Percentiles rank a stretch among this genome's conserved stretches.
Evolutionary conservation across 2,888 invertebrate genomes (phyloP).

Genomic region (Resseliella maxima): DNA sequence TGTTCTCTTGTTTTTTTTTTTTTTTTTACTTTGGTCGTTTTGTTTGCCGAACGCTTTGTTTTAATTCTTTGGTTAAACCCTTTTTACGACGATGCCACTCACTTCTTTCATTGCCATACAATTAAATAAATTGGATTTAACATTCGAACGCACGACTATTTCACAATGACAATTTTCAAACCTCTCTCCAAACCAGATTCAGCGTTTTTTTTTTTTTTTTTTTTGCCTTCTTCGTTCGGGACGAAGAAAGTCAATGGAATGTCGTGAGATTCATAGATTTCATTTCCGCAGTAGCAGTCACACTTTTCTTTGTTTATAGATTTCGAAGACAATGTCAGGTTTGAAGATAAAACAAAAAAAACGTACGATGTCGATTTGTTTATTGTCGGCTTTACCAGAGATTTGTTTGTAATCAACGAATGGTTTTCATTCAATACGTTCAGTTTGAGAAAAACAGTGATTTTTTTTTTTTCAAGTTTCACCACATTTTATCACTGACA

Average conservation of each 20-base stretch:
- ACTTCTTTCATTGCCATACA: background rate
- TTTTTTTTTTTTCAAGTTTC: background rate
- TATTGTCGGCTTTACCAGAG: background rate
- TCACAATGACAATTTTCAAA: background rate
- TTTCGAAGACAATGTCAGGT: background rate
- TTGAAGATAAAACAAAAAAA: background rate
- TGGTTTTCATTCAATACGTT: background rate
- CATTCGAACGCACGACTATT: slow-evolving; percentile 11
- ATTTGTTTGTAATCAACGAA: slow-evolving; percentile 14
- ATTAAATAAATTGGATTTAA: slow-evolving; percentile 54
- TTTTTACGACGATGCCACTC: background rate
- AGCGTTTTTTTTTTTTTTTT: background rate
- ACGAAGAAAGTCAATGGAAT: background rate
- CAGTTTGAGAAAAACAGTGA: background rate
- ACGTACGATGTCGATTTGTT: background rate
- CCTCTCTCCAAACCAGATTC: background rate
- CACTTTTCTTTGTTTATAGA: background rate
- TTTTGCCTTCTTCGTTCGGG: background rate
- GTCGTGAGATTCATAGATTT: background rate
- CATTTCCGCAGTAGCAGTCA: background rate
- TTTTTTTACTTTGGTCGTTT: background rate
- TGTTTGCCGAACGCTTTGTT: slow-evolving; percentile 18
- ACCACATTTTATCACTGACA: slow-evolving; percentile 15
- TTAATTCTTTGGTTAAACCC: slow-evolving; percentile 50
- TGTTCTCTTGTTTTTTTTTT: background rate